Conservation (phyloP, 2,797 vertebrate genomes). For the Hirundo rustica region DNA sequence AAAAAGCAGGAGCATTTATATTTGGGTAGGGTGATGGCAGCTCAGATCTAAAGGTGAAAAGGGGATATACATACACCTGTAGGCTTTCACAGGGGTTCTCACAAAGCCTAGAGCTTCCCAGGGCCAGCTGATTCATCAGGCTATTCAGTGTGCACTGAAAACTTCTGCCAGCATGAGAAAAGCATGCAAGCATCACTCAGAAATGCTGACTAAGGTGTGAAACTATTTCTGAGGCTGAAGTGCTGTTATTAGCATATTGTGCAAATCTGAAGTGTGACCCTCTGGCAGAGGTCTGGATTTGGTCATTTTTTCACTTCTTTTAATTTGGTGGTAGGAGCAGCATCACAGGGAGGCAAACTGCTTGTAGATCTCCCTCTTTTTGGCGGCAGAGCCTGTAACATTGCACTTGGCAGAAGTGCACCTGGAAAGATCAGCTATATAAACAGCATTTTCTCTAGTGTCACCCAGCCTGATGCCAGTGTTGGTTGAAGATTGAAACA, state of each 20-base stretch:
- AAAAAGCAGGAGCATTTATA: not conserved
- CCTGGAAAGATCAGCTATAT: not conserved
- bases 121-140: not conserved
- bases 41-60: not conserved
- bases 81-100: not conserved
- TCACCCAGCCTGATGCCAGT: not conserved
- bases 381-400: not conserved
- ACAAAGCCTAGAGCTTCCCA: not conserved
- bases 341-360: accelerated
- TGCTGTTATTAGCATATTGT: not conserved
- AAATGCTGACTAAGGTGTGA: slow-evolving; percentile 1
- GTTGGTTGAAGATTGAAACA: not conserved
- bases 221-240: not conserved
- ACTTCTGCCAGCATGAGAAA: not conserved
- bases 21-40: not conserved
- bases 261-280: not conserved
- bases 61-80: accelerated
- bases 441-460: not conserved
- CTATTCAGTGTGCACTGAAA: accelerated
- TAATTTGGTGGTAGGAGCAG: not conserved
- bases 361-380: not conserved
- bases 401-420: not conserved
- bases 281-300: not conserved
- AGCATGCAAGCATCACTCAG: not conserved
- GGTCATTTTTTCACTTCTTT: not conserved